Evolutionary conservation across 1,140 invertebrate species (phyloP).

Genomic region (Heliconius nattereri): DNA sequence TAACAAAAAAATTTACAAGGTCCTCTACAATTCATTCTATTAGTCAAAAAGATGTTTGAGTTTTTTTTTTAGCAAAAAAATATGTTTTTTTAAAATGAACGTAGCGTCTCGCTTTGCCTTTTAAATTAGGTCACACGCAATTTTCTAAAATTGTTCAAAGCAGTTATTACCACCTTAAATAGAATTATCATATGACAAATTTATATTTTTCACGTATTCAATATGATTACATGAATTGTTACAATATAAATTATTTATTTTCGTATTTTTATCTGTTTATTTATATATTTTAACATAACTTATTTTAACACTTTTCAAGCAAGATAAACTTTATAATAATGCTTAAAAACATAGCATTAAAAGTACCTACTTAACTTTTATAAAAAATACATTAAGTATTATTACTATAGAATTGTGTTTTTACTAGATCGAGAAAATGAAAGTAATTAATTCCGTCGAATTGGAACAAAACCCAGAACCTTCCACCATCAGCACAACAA

Average conservation of each 20-base stretch:
- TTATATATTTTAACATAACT: too few relatives aligned
- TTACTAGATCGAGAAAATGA: too few relatives aligned
- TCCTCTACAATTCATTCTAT: conserved; percentile 23
- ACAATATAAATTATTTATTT: neutral
- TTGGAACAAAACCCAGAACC: too few relatives aligned
- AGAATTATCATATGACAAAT: neutral
- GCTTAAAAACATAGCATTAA: too few relatives aligned
- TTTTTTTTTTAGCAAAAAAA: conserved; percentile 48
- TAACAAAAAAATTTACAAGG: neutral
- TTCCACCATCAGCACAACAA: neutral
- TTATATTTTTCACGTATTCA: neutral
- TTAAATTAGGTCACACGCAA: conserved; percentile 55
- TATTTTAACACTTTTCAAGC: too few relatives aligned
- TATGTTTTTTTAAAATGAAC: conserved; percentile 44
- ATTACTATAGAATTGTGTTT: too few relatives aligned
- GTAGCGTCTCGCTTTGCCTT: conserved; percentile 38
- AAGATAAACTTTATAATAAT: too few relatives aligned
- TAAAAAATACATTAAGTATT: too few relatives aligned
- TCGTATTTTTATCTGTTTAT: neutral
- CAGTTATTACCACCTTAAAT: conserved; percentile 33
- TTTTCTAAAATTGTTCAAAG: conserved; percentile 42
- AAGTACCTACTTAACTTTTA: too few relatives aligned
- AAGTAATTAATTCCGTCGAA: too few relatives aligned
- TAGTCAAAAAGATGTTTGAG: conserved; percentile 43
- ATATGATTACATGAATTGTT: neutral